Conservation (phyloP, 2,888 invertebrate genomes). For the Campoletis raptor region DNA sequence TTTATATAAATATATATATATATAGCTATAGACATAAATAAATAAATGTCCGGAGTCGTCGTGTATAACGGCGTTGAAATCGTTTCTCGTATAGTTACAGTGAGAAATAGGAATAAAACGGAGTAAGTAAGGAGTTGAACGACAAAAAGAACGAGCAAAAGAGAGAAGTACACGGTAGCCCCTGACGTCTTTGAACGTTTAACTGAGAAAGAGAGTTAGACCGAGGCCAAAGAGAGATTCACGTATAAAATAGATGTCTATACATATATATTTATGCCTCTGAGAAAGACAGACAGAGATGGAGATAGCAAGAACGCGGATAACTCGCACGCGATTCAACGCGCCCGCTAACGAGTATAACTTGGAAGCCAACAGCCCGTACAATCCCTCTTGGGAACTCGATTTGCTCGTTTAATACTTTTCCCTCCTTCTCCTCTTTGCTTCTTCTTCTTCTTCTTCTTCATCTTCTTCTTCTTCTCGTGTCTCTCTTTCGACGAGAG, state of each 20-base stretch:
- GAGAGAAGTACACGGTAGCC: conserved; percentile 44
- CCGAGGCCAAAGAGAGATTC: conserved; percentile 40
- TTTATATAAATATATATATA: background rate
- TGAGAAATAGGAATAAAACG: conserved; percentile 40
- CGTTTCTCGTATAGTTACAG: conserved; percentile 36
- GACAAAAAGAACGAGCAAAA: conserved; percentile 21
- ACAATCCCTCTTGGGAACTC: conserved; percentile 63
- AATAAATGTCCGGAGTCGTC: conserved; percentile 8
- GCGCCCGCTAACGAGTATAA: conserved; percentile 68
- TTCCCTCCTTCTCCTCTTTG: conserved; percentile 30
- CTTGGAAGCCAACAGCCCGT: conserved; percentile 65
- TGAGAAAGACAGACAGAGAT: conserved; percentile 32
- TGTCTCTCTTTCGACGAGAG: conserved; percentile 23
- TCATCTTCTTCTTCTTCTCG: conserved; percentile 32
- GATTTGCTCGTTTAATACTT: conserved; percentile 68
- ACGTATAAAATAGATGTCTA: conserved; percentile 38
- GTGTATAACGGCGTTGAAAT: conserved; percentile 51
- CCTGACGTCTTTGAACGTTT: conserved; percentile 52
- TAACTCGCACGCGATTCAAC: conserved; percentile 70
- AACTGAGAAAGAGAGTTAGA: conserved; percentile 48
- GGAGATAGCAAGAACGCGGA: conserved; percentile 51
- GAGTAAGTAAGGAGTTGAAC: conserved; percentile 29
- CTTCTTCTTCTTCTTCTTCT: conserved; percentile 24
- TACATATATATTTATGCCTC: background rate
- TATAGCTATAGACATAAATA: background rate